Base-by-base conservation (phyloP, 2,888 invertebrate species). In the Chelonus formosanus region DNA sequence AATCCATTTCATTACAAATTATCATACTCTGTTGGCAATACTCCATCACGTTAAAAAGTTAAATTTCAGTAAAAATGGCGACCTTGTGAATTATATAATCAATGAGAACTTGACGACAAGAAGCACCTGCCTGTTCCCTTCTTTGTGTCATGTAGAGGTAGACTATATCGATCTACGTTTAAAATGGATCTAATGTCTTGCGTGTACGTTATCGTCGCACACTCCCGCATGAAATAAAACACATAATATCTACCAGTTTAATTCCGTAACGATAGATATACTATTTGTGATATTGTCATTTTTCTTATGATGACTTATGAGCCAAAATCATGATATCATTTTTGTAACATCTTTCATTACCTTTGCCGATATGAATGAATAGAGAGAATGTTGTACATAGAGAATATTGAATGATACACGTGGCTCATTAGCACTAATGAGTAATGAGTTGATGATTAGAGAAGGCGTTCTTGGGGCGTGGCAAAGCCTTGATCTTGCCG, bases 381-480 rank as follows among this genome's bases (percentile, higher is more conserved):
- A 50, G 7, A 31, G 20, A 53, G 36, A 20, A 20, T 20, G 7
- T 5, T 4, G 4, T 40, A 63, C 55, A 71, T 67, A 61, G 47
- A 44, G 61, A 67, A 68, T 66, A 73, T 75, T 67, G 70, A 73
- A 76, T 72, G 76, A 78, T 77, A 78, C 81, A 76, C 81, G 83
- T 77, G 78, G 77, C 83, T 84, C 83, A 83, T 84, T 84, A 83
- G 81, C 65, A 73, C 80, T 84, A 83, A 84, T 84, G 84, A 84
- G 83, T 83, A 84, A 84, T 82, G 84, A 84, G 82, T 75, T 79
- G 81, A 81, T 82, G 84, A 84, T 83, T 84, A 84, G 80, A 82
- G 81, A 78, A 81, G 83, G 83, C 82, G 83, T 82, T 78, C 78
- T 74, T 71, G 78, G 79, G 83, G 83, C 83, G 83, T 83, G 83